A percentile compares a stretch with the other conserved stretches of the same genome.
These are phyloP conservation scores for Ifrita kowaldi DNA, from an alignment of 2,113 vertebrate genomes.

Conservation along the genomic window DNA sequence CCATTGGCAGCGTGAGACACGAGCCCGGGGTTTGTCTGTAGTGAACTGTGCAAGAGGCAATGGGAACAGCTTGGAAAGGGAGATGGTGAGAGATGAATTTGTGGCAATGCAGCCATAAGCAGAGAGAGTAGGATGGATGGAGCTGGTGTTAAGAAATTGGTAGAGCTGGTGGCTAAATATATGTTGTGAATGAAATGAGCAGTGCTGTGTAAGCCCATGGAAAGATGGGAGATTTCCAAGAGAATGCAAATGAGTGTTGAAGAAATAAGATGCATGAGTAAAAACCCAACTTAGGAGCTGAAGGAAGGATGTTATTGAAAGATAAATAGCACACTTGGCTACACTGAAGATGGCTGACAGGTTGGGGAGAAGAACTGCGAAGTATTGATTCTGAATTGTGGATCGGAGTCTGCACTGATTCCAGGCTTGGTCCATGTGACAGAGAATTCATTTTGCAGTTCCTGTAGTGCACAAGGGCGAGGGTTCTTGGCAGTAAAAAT, in stretches of 20 bases:
- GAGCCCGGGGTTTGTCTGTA: not conserved
- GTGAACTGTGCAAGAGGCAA: not conserved
- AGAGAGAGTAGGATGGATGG: not conserved
- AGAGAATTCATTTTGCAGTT: not conserved
- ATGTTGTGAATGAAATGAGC: not conserved
- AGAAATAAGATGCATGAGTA: not conserved
- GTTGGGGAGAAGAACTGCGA: not conserved
- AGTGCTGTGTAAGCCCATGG: not conserved
- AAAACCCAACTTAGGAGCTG: not conserved
- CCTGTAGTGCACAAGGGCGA: fast-evolving
- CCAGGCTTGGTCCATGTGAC: not conserved
- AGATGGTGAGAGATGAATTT: not conserved
- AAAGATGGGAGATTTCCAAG: not conserved
- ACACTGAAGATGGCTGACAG: not conserved
- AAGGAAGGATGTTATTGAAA: not conserved
- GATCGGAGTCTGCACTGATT: not conserved
- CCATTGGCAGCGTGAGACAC: not conserved
- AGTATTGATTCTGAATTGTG: not conserved
- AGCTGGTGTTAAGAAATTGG: not conserved
- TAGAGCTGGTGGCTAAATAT: not conserved
- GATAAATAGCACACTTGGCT: not conserved
- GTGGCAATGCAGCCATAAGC: not conserved
- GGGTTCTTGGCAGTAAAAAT: not conserved
- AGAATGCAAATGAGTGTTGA: not conserved
- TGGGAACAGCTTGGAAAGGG: not conserved